Percentiles rank a stretch among this genome's conserved stretches.
Conservation (phyloP, 1,140 invertebrate genomes). For the Batillaria attramentaria region DNA sequence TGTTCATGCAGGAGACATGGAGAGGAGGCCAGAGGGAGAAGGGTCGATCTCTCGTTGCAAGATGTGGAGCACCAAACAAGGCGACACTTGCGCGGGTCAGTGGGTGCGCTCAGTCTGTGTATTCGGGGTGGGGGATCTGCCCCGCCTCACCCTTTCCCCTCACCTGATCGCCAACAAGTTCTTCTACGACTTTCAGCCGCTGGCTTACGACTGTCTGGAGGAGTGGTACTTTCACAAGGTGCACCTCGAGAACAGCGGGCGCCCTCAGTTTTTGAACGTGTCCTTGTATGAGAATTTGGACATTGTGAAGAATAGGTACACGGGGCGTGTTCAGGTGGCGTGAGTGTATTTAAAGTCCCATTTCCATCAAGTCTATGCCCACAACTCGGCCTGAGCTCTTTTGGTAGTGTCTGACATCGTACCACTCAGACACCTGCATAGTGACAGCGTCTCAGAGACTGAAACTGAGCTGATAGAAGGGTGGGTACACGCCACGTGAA, state of each 20-base stretch:
- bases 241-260: constrained; percentile 1
- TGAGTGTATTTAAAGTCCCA: too few species aligned
- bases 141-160: constrained; percentile 22
- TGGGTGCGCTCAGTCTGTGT: constrained; percentile 44
- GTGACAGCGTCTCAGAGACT: too few species aligned
- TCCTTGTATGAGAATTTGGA: neutral
- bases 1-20: constrained; percentile 36
- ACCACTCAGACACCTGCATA: too few species aligned
- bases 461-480: too few species aligned
- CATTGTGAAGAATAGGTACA: neutral
- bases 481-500: too few species aligned
- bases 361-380: too few species aligned
- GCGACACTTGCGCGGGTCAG: constrained; percentile 25
- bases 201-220: constrained; percentile 33
- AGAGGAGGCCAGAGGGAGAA: constrained; percentile 36
- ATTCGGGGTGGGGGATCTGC: constrained; percentile 42
- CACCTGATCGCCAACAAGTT: constrained; percentile 52
- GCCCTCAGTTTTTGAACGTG: neutral
- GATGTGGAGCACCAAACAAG: constrained; percentile 30
- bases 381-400: too few species aligned
- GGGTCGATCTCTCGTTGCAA: constrained; percentile 30
- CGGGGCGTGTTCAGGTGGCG: neutral
- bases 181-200: constrained; percentile 24
- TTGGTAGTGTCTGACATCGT: too few species aligned
- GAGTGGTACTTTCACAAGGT: constrained; percentile 30